A percentile compares a stretch with the other conserved stretches of the same genome.
Evolutionary conservation across 1,140 invertebrate genomes (phyloP).

Genomic region (Caerostris extrusa): DNA sequence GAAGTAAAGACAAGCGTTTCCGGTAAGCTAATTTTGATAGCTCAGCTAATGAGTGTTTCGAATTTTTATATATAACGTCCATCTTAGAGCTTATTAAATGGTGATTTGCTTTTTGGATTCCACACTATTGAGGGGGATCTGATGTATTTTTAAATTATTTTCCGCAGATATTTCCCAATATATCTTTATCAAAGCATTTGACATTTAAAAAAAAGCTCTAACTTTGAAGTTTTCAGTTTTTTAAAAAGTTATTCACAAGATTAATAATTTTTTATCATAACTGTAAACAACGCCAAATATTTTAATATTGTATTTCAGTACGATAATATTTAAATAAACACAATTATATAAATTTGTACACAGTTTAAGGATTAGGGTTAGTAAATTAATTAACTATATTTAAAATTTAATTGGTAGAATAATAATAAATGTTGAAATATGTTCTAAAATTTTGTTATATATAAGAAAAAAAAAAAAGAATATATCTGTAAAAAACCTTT

Average conservation of each 20-base stretch:
- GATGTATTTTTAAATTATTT: not conserved
- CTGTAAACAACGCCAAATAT: too few species aligned
- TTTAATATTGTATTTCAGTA: too few species aligned
- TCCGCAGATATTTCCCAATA: not conserved
- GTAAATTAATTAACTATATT: too few species aligned
- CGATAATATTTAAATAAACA: too few species aligned
- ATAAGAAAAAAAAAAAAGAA: too few species aligned
- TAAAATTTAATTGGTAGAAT: too few species aligned
- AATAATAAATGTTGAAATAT: too few species aligned
- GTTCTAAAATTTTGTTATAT: too few species aligned
- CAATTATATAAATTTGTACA: too few species aligned
- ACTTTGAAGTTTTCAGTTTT: not conserved
- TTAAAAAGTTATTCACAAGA: not conserved
- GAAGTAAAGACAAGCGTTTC: not conserved
- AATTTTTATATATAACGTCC: conserved; percentile 19
- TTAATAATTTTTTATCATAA: not conserved
- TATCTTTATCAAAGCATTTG: not conserved
- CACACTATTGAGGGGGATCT: not conserved
- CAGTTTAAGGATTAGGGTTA: too few species aligned
- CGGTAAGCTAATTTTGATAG: conserved; percentile 68
- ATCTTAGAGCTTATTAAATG: conserved; percentile 47
- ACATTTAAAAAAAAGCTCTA: not conserved
- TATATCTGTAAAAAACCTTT: too few species aligned
- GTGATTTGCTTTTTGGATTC: conserved; percentile 29
- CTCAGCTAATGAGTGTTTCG: conserved; percentile 67